These are phyloP conservation scores for Ectropis grisescens DNA, from an alignment of 1,140 invertebrate species.

Conservation along the genomic window DNA sequence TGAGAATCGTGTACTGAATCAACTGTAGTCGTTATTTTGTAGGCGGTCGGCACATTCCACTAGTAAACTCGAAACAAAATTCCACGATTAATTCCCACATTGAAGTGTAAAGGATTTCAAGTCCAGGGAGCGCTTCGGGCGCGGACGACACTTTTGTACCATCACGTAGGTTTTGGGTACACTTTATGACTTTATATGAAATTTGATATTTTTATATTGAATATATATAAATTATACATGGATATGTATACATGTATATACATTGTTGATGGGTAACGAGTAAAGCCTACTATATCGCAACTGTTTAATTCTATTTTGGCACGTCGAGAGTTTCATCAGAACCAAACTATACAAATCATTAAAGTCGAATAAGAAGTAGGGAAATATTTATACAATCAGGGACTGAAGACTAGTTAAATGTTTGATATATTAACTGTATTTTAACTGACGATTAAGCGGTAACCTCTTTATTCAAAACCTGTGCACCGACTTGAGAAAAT, in stretches of 20 bases:
- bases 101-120: conserved; percentile 60
- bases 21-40: conserved; percentile 61
- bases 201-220: conserved; percentile 71
- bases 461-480: conserved; percentile 65
- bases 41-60: conserved; percentile 68
- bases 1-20: conserved; percentile 68
- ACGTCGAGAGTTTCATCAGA: conserved; percentile 66
- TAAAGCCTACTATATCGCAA: conserved; percentile 67
- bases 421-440: conserved; percentile 69
- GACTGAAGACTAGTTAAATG: conserved; percentile 69
- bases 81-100: conserved; percentile 68
- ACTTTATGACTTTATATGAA: conserved; percentile 71
- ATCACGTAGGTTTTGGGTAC: conserved; percentile 70
- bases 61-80: conserved; percentile 59
- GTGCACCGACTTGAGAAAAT: conserved; percentile 44
- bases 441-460: conserved; percentile 59
- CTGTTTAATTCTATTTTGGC: conserved; percentile 69
- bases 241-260: conserved; percentile 70
- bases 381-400: conserved; percentile 68
- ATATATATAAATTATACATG: conserved; percentile 71
- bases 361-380: conserved; percentile 66
- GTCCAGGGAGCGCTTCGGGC: conserved; percentile 55
- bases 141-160: conserved; percentile 61
- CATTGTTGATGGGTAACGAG: conserved; percentile 68
- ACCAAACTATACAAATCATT: conserved; percentile 70